phyloP scores from a whole-genome alignment of 2,797 vertebrate genomes.

The Lithobates sylvaticus region DNA sequence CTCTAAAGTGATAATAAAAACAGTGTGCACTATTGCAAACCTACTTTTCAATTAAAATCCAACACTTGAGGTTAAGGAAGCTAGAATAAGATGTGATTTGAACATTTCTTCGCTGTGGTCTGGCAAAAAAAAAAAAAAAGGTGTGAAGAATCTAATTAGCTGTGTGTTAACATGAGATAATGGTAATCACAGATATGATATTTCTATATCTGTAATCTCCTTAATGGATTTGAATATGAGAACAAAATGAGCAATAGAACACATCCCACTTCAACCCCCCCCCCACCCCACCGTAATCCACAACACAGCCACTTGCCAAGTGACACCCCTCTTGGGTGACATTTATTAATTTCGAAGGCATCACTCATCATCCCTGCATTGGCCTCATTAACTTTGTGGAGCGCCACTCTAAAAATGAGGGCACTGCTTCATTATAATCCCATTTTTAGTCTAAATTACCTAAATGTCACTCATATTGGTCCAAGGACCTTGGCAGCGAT shows the following conservation, averaged over 20 bases:
- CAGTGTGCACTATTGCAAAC: no score
- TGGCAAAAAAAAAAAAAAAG: constrained; percentile 2
- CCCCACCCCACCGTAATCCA: constrained; percentile 1
- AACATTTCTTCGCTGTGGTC: constrained; percentile 9
- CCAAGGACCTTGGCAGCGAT: constrained; percentile 59
- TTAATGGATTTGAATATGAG: neutral
- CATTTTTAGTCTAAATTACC: constrained; percentile 63
- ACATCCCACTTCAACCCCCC: neutral
- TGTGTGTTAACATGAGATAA: constrained; percentile 22
- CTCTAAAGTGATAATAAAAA: neutral
- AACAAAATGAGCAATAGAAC: constrained; percentile 6
- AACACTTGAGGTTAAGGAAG: neutral
- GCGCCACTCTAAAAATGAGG: constrained; percentile 56
- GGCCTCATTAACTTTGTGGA: constrained; percentile 57
- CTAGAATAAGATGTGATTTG: neutral
- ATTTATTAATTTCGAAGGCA: constrained; percentile 57
- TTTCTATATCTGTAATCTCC: constrained; percentile 15
- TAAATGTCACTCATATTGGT: constrained; percentile 62
- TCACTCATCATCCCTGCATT: constrained; percentile 54
- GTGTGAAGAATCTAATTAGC: constrained; percentile 34
- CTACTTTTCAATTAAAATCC: neutral
- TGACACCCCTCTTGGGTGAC: constrained; percentile 55
- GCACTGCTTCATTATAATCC: constrained; percentile 60
- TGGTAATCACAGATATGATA: constrained; percentile 14
- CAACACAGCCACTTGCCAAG: constrained; percentile 38